A percentile compares a stretch with the other conserved stretches of the same genome.
Evolutionary conservation across 2,113 vertebrate species (phyloP).

Genomic region (Phylloscopus whistleri): DNA sequence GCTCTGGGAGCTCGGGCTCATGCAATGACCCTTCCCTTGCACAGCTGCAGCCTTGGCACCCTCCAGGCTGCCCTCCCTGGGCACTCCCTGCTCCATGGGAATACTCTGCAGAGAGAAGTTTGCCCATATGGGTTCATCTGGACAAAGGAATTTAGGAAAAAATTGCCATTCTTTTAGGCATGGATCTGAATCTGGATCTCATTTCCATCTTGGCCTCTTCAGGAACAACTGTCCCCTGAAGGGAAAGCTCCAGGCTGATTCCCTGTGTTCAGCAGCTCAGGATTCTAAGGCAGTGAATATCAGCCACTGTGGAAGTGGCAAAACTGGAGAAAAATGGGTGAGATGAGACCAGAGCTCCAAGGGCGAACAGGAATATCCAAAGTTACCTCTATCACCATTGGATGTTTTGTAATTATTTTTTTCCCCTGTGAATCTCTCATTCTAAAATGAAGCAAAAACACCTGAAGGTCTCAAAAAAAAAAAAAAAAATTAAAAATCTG

Average conservation of each 20-base stretch:
- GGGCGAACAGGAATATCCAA: background rate
- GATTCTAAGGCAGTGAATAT: background rate
- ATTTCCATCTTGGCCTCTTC: background rate
- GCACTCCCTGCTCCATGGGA: background rate
- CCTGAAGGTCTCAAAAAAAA: background rate
- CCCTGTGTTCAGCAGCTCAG: background rate
- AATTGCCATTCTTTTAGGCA: accelerated
- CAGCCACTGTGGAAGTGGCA: background rate
- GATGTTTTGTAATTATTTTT: background rate
- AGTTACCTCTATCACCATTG: background rate
- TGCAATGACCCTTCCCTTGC: background rate
- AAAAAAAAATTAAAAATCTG: background rate
- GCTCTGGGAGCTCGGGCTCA: background rate
- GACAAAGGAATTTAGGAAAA: background rate
- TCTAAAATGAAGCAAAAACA: background rate
- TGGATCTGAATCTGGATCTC: background rate
- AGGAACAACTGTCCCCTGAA: background rate
- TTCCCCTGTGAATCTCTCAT: background rate
- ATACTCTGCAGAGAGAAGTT: background rate
- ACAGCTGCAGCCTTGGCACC: background rate
- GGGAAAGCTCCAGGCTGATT: background rate
- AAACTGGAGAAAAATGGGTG: background rate
- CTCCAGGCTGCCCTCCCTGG: background rate
- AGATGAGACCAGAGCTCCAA: background rate
- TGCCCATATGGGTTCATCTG: background rate